A percentile compares a stretch with the other conserved stretches of the same genome.
Evolutionary conservation across 2,888 invertebrate genomes (phyloP).

Genomic region (Apantesis nais): DNA sequence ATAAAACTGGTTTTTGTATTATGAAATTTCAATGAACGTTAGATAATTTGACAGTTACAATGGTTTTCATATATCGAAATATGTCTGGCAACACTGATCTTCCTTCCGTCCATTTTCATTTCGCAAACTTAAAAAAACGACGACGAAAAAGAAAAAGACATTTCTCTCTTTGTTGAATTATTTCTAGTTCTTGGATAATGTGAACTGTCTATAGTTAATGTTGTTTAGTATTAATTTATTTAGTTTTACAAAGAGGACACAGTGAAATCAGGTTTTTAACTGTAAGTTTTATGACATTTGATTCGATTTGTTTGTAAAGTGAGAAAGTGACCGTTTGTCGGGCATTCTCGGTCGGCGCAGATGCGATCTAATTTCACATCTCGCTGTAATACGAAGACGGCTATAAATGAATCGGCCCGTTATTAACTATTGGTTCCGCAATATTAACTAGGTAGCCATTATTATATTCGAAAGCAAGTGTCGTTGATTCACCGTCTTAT

Average conservation of each 20-base stretch:
- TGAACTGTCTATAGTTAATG: slow-evolving; percentile 64
- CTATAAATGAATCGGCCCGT: slow-evolving; percentile 73
- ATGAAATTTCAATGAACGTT: not conserved
- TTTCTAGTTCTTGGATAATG: slow-evolving; percentile 69
- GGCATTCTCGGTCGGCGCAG: slow-evolving; percentile 62
- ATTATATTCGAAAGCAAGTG: slow-evolving; percentile 54
- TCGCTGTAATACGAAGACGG: slow-evolving; percentile 64
- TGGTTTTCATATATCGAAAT: slow-evolving; percentile 7
- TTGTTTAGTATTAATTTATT: slow-evolving; percentile 60
- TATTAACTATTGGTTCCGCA: slow-evolving; percentile 70
- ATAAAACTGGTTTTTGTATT: not conserved
- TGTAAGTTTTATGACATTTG: slow-evolving; percentile 78
- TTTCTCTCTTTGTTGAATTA: slow-evolving; percentile 67
- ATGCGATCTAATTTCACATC: slow-evolving; percentile 77
- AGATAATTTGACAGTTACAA: slow-evolving; percentile 31
- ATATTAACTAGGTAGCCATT: slow-evolving; percentile 63
- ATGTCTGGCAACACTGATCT: slow-evolving; percentile 60
- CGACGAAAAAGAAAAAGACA: slow-evolving; percentile 71
- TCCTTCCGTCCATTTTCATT: slow-evolving; percentile 80
- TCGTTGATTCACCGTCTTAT: slow-evolving; percentile 64
- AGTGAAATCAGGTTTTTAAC: slow-evolving; percentile 57
- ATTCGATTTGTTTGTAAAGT: slow-evolving; percentile 77
- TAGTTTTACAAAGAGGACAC: slow-evolving; percentile 53
- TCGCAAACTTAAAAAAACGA: slow-evolving; percentile 79
- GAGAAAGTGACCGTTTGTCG: slow-evolving; percentile 82